Evolutionary conservation across 2,113 vertebrate genomes (phyloP), one percentile per base, ranked within the genome.

Genomic region (Nannobrachium achirus): DNA sequence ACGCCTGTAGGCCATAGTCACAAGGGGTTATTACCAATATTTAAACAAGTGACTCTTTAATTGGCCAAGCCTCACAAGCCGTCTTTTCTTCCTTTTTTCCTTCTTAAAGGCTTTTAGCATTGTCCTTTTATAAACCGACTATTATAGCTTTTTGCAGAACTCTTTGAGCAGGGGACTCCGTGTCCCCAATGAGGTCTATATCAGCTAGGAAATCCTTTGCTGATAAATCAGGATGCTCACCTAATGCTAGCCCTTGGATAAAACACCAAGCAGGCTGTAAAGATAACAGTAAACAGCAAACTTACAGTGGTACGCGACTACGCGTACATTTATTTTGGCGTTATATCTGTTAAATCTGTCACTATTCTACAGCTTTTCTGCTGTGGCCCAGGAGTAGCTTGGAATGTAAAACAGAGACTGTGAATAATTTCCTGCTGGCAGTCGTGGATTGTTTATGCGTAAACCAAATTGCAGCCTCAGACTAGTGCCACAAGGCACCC

Each of bases 381-480:
- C 3, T 33, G 20, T 25, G 10, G 42, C 51, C 44, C 69, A 76
- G 48, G 75, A 79, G 81, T 75, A 48, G 82, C 70, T 83, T 70
- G 63, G 69, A 68, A 66, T 77, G 73, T 20, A 0, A 70, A 84
- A 80, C 52, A 62, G 56, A 44, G 56, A 44, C 68, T 67, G 64
- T 65, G 56, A 63, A 64, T 65, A 56, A 74, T 71, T 77, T 84
- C 62, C 63, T 67, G 53, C 75, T 79, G 67, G 71, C 58, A 78
- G 25, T 6, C 45, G 9, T 8, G 1, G 49, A n/a, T 44, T 89
- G 79, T 89, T 90, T 88, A 77, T 75, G 77, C 73, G 70, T 86
- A 63, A 77, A 83, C 75, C 56, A 85, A 86, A 88, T 84, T 80
- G 79, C 76, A 50, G 76, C 70, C 51, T 75, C 57, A 63, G 56